Percentiles rank a stretch among this genome's conserved stretches.
Evolutionary conservation across 2,113 vertebrate species (phyloP).

Genomic region (Erythrolamprus reginae): DNA sequence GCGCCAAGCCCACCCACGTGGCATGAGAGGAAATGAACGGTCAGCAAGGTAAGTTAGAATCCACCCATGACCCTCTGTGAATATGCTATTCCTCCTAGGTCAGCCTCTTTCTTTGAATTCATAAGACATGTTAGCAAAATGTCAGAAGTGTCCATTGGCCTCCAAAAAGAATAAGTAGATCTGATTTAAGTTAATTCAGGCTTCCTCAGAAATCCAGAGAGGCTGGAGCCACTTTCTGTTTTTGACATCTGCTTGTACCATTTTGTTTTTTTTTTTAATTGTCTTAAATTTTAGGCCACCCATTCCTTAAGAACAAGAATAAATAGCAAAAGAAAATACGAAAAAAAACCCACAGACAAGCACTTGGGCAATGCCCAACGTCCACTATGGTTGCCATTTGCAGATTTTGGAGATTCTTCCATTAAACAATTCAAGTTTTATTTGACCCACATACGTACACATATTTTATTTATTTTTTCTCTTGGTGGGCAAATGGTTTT

Average conservation of each 20-base stretch:
- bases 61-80: not conserved
- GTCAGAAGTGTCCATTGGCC: not conserved
- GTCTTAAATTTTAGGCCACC: not conserved
- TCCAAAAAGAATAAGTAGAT: not conserved
- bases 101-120: not conserved
- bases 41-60: too few species aligned
- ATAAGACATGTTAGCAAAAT: not conserved
- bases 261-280: too few species aligned
- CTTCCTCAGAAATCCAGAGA: not conserved
- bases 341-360: not conserved
- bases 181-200: not conserved
- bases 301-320: not conserved
- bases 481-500: too few species aligned
- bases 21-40: too few species aligned
- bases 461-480: too few species aligned
- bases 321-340: not conserved
- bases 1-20: too few species aligned
- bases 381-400: not conserved
- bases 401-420: not conserved
- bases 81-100: not conserved
- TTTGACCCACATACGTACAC: not conserved
- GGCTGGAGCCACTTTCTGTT: not conserved
- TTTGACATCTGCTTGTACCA: not conserved
- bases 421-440: not conserved
- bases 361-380: not conserved